Evolutionary conservation across 2,888 invertebrate genomes (phyloP).

Genomic region (Reticulitermes lucifugus): DNA sequence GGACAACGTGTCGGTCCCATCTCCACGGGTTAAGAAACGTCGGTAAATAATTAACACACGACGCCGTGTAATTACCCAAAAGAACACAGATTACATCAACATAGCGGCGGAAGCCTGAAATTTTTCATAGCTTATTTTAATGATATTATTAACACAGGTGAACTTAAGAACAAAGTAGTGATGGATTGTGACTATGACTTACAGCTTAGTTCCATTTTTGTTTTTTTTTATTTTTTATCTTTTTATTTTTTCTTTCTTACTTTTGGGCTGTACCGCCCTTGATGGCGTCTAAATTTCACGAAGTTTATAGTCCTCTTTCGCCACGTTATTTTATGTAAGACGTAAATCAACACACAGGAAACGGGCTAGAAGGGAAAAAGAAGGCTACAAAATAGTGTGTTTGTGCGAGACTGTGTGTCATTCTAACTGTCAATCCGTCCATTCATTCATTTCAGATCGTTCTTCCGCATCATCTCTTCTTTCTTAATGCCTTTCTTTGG

Average conservation of each 20-base stretch:
- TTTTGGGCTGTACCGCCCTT: conserved; percentile 15
- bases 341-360: conserved; percentile 36
- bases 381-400: neutral
- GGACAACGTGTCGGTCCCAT: no score
- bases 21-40: no score
- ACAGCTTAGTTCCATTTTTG: neutral
- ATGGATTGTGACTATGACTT: neutral
- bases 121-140: neutral
- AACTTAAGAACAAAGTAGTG: neutral
- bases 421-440: neutral
- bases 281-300: conserved; percentile 13
- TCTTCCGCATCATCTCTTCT: neutral
- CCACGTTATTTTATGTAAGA: conserved; percentile 33
- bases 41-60: no score
- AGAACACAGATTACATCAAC: no score
- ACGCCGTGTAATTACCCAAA: no score
- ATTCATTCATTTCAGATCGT: neutral
- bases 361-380: conserved; percentile 2
- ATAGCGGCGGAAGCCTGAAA: no score
- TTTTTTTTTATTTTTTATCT: neutral
- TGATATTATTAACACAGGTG: neutral
- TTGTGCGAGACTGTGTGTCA: neutral
- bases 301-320: conserved; percentile 30
- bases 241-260: conserved; percentile 19
- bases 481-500: neutral